Percentiles rank a stretch among this genome's conserved stretches.
Evolutionary conservation across 2,113 vertebrate species (phyloP).

Genomic region (Ibidorhyncha struthersii): DNA sequence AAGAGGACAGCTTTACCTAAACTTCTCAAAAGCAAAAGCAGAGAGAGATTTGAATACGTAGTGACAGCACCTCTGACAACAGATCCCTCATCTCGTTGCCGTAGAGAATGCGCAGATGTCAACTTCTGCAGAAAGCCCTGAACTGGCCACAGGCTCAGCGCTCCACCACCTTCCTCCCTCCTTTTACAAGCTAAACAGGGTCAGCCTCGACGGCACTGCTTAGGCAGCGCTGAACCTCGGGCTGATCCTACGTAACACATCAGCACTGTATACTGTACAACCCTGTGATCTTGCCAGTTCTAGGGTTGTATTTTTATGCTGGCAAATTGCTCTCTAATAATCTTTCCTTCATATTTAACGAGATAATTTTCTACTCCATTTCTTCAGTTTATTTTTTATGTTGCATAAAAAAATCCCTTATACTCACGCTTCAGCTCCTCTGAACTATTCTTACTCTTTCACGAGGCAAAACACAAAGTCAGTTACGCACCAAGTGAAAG

Average conservation of each 20-base stretch:
- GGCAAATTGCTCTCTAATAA: neutral
- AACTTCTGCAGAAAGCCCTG: neutral
- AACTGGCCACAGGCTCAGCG: neutral
- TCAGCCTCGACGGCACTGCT: neutral
- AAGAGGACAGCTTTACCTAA: neutral
- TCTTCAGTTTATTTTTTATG: neutral
- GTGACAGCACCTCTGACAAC: neutral
- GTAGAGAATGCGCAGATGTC: neutral
- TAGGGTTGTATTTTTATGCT: neutral
- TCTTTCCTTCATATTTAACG: neutral
- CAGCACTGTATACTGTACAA: neutral
- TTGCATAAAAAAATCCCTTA: neutral
- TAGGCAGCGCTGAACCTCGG: neutral
- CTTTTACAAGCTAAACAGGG: neutral
- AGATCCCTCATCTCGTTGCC: neutral
- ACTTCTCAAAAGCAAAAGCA: neutral
- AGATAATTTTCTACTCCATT: neutral
- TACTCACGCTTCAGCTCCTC: neutral
- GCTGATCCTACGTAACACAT: neutral
- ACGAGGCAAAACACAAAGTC: neutral
- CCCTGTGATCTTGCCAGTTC: neutral
- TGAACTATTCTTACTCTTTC: neutral
- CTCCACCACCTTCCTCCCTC: neutral
- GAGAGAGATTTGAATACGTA: neutral
- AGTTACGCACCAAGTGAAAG: neutral